These are phyloP conservation scores for Notarius lentiginosus DNA, from an alignment of 2,113 vertebrate genomes.

Conservation along the genomic window DNA sequence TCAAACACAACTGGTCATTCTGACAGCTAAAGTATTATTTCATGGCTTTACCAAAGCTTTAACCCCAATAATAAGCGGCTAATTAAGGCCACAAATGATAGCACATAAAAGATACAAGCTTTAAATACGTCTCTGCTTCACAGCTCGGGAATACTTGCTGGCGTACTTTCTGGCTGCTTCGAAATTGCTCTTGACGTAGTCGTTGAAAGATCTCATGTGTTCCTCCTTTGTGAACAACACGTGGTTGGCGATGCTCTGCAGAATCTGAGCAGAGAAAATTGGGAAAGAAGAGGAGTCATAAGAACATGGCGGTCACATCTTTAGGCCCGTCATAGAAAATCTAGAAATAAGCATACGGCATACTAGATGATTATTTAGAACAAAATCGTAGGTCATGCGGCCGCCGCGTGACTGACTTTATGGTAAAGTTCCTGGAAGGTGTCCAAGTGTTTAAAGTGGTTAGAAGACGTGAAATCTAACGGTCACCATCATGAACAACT, in stretches of 20 bases:
- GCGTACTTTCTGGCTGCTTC: conserved; percentile 88
- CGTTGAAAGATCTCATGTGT: conserved; percentile 96
- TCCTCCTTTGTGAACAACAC: conserved; percentile 98
- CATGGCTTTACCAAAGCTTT: too few relatives aligned
- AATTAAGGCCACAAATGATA: not conserved
- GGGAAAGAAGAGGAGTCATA: conserved; percentile 3
- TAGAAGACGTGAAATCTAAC: not conserved
- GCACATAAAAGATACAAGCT: not conserved
- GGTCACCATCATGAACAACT: not conserved
- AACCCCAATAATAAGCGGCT: not conserved
- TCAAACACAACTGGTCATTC: too few relatives aligned
- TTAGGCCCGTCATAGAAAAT: not conserved
- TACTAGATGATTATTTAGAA: not conserved
- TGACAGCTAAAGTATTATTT: too few relatives aligned
- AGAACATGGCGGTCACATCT: not conserved
- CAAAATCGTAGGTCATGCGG: not conserved
- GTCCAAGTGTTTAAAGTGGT: too few relatives aligned
- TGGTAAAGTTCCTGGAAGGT: not conserved
- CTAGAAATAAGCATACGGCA: not conserved
- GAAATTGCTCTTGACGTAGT: conserved; percentile 97
- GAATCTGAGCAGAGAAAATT: conserved; percentile 74
- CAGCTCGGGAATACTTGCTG: not conserved
- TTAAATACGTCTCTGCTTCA: not conserved
- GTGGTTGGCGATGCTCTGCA: conserved; percentile 97
- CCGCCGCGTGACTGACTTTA: not conserved